phyloP scores from a whole-genome alignment of 1,140 invertebrate genomes.

The Papilio helenus region DNA sequence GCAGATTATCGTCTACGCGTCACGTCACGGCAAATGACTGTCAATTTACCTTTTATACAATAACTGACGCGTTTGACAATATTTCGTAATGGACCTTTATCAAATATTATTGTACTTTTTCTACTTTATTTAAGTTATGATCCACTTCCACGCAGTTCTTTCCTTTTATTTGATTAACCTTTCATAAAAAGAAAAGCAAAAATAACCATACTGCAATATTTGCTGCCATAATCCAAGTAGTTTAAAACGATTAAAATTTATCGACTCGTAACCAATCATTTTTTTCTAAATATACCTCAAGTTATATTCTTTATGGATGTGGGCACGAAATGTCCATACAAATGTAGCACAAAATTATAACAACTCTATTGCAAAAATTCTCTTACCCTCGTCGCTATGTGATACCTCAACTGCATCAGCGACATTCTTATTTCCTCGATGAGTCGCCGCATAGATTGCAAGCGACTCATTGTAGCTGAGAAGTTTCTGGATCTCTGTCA shows the following conservation, averaged over 20 bases:
- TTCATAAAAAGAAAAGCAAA: too few relatives aligned
- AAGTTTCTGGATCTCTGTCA: constrained; percentile 57
- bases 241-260: too few relatives aligned
- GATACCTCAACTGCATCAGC: constrained; percentile 44
- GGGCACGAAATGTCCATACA: too few relatives aligned
- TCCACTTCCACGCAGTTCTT: too few relatives aligned
- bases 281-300: too few relatives aligned
- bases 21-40: constrained; percentile 19
- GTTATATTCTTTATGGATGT: too few relatives aligned
- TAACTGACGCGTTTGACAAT: constrained; percentile 25
- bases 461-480: constrained; percentile 55
- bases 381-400: constrained; percentile 45
- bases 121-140: background rate
- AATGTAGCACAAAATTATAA: background rate
- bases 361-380: constrained; percentile 25
- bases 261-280: too few relatives aligned
- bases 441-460: constrained; percentile 54
- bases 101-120: background rate
- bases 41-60: constrained; percentile 32
- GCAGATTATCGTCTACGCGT: constrained; percentile 19
- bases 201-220: too few relatives aligned
- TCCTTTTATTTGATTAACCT: too few relatives aligned
- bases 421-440: constrained; percentile 54
- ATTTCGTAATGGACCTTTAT: constrained; percentile 31
- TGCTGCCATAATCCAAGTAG: too few relatives aligned